phyloP scores from a whole-genome alignment of 23 tunicate species.

The Styela clava region DNA sequence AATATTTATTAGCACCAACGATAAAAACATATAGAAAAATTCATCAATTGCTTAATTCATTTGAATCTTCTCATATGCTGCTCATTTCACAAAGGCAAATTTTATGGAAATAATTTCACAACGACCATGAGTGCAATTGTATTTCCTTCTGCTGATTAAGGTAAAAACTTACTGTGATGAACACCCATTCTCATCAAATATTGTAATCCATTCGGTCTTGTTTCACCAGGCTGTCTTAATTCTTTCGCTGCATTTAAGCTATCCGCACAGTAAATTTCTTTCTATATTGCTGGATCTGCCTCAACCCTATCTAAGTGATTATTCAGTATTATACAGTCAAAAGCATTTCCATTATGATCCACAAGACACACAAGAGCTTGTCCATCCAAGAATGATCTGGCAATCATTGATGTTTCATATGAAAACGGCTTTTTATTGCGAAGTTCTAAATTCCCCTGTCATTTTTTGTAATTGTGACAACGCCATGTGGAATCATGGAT shows the following conservation, averaged over 20 bases:
- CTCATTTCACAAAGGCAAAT: not conserved
- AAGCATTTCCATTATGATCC: conserved; percentile 60
- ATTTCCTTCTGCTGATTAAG: conserved; percentile 58
- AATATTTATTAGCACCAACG: too few species aligned
- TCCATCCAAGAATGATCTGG: conserved; percentile 30
- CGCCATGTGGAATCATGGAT: conserved; percentile 10
- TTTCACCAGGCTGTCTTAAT: not conserved
- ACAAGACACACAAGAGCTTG: conserved; percentile 54
- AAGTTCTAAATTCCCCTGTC: conserved; percentile 8
- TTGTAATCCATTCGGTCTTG: not conserved
- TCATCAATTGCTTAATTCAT: too few species aligned
- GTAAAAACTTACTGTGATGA: too few species aligned
- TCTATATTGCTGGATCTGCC: not conserved
- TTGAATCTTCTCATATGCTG: not conserved
- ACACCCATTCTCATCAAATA: not conserved
- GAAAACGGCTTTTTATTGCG: conserved; percentile 36
- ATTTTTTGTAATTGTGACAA: conserved; percentile 23
- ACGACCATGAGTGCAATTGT: conserved; percentile 38
- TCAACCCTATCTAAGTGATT: not conserved
- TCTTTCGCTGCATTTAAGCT: not conserved
- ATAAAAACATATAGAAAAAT: too few species aligned
- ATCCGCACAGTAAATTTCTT: conserved; percentile 43
- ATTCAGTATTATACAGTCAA: conserved; percentile 44
- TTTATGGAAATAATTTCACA: not conserved
- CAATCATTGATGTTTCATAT: conserved; percentile 11